A percentile compares a stretch with the other conserved stretches of the same genome.
Conservation (phyloP, 2,113 vertebrate genomes). For the Xyliphius kryptos region DNA sequence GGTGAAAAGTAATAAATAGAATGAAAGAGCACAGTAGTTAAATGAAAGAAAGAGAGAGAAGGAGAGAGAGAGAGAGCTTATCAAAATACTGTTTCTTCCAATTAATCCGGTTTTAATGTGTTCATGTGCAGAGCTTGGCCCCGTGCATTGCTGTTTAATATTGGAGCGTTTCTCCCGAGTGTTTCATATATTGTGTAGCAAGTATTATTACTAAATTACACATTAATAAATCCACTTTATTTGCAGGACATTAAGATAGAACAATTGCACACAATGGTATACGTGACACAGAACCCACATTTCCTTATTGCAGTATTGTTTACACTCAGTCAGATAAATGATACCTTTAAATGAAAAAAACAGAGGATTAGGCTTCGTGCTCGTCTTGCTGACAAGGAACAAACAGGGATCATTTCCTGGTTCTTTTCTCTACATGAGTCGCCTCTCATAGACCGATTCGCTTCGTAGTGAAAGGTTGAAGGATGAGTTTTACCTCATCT, state of each 20-base stretch:
- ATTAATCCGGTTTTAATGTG: slow-evolving; percentile 74
- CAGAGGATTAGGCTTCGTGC: slow-evolving; percentile 20
- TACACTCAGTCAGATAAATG: slow-evolving; percentile 47
- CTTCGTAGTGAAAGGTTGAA: too few species aligned
- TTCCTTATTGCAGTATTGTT: slow-evolving; percentile 46
- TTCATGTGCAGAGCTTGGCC: slow-evolving; percentile 51
- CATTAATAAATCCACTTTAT: slow-evolving; percentile 78
- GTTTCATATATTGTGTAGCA: slow-evolving; percentile 73
- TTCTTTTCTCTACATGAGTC: slow-evolving; percentile 26
- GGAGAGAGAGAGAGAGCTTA: slow-evolving; percentile 50
- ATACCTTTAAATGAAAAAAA: slow-evolving; percentile 43
- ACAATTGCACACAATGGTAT: slow-evolving; percentile 59
- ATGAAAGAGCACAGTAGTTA: too few species aligned
- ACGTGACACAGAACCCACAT: slow-evolving; percentile 36
- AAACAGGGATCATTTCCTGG: slow-evolving; percentile 47
- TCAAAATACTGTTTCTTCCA: slow-evolving; percentile 71
- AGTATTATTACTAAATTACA: slow-evolving; percentile 79
- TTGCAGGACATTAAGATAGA: slow-evolving; percentile 73
- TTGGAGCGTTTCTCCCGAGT: slow-evolving; percentile 62
- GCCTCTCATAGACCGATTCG: too few species aligned
- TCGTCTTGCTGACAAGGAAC: slow-evolving; percentile 33
- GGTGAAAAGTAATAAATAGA: too few species aligned
- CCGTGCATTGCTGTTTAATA: slow-evolving; percentile 50
- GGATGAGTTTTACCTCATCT: too few species aligned
- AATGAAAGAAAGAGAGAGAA: too few species aligned